Evolutionary conservation across 92 coral and sea anemone genomes (phyloP), one percentile per base, ranked within the genome.

Genomic region (Palythoa grandis): DNA sequence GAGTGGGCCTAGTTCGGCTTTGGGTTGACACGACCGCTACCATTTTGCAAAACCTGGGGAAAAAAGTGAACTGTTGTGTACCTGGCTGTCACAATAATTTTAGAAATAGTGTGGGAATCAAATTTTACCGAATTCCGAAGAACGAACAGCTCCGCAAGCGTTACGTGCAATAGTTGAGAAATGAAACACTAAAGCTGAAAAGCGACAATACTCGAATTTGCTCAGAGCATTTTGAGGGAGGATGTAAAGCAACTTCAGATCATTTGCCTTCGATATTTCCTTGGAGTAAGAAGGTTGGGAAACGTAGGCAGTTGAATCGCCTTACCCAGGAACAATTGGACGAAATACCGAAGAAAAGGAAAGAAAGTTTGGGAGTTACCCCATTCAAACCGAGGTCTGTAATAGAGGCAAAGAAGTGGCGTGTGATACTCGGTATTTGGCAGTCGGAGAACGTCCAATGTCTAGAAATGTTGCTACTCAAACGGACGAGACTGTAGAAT

Each of bases 111-210:
- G 83, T 83, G 29, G 77, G 70, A 38, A 69, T 69, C 43, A 69
- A 69, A 35, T 69, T 69, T 57, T 82, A 89, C 82, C 52, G 86
- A 50, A 76, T 87, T 76, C 90, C 90, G 40, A 86, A 87, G 77
- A 48, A 74, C 60, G 37, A 47, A 47, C 25, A 47, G 29, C 79
- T 74, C 79, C 58, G 40, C 58, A 74, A 74, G 79, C 14, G 60
- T 17, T 74, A 74, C 61, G 79, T 74, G 16, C 79, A 48, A 7
- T 48, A 50, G 63, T 7, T 74, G 16, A 74, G 60, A 48, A 74
- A 47, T 19, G 38, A 48, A 48, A 74, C 60, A n/a, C 60, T 74
- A 22, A 74, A 74, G 3, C 60, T 74, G 37, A 48, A 74, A 9
- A 74, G 79, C 60, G 79, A 74, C 35, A 74, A 74, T 74, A 74